Evolutionary conservation across 2,888 invertebrate species (phyloP).

Genomic region (Dendrolimus houi): DNA sequence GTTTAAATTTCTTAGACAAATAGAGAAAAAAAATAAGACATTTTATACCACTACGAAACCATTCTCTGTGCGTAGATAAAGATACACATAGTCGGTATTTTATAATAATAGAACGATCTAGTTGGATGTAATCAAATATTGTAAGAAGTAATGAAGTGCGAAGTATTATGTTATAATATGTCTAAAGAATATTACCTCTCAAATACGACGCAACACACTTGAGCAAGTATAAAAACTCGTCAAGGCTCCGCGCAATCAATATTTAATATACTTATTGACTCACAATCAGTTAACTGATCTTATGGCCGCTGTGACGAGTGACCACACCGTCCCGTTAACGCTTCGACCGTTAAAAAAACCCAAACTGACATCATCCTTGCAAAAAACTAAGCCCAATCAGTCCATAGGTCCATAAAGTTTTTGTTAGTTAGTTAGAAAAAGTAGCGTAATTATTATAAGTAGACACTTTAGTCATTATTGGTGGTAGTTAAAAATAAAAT

Average conservation of each 20-base stretch:
- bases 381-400: slow-evolving; percentile 13
- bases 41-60: too few species aligned
- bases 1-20: too few species aligned
- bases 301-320: slow-evolving; percentile 22
- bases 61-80: too few species aligned
- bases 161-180: slow-evolving; percentile 4
- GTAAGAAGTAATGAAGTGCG: slow-evolving; percentile 6
- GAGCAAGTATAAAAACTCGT: slow-evolving; percentile 10
- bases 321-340: slow-evolving; percentile 30
- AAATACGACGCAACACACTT: slow-evolving; percentile 10
- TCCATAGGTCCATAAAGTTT: slow-evolving; percentile 3
- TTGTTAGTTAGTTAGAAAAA: neutral
- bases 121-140: neutral
- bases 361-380: slow-evolving; percentile 24
- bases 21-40: too few species aligned
- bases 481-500: neutral
- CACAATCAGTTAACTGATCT: slow-evolving; percentile 45
- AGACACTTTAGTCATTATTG: neutral
- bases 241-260: slow-evolving; percentile 7
- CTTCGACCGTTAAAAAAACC: slow-evolving; percentile 18
- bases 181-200: neutral
- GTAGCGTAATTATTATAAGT: neutral
- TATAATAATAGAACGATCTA: neutral
- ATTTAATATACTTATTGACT: slow-evolving; percentile 21
- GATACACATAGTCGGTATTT: too few species aligned